Evolutionary conservation across 2,797 vertebrate genomes (phyloP).

Genomic region (Enteromius treurensis): DNA sequence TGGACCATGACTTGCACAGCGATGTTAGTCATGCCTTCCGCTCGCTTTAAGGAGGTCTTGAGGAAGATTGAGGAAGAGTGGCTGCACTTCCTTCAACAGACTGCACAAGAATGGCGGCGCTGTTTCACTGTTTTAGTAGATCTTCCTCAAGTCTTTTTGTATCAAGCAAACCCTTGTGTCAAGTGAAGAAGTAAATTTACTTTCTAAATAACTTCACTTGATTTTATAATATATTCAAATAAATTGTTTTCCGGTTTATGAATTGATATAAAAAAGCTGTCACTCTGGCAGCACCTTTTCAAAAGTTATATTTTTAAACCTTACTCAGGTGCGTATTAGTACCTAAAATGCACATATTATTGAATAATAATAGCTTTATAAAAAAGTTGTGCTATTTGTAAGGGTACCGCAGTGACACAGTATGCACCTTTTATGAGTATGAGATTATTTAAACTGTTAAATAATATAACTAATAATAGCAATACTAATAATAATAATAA

Average conservation of each 20-base stretch:
- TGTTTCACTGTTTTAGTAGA: background rate
- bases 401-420: background rate
- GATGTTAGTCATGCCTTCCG: slow-evolving; percentile 78
- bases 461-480: background rate
- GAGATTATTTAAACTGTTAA: background rate
- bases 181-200: background rate
- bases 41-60: slow-evolving; percentile 76
- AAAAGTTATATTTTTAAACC: background rate
- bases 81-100: slow-evolving; percentile 55
- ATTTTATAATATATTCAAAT: background rate
- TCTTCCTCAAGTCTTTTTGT: background rate
- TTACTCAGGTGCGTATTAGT: background rate
- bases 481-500: background rate
- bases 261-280: background rate
- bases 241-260: background rate
- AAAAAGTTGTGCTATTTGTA: background rate
- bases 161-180: too few relatives aligned
- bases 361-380: background rate
- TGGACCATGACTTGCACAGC: slow-evolving; percentile 65
- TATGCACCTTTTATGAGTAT: background rate
- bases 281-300: background rate
- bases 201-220: background rate
- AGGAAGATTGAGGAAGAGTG: slow-evolving; percentile 61
- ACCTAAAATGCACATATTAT: background rate
- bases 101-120: background rate